Evolutionary conservation across 1,140 invertebrate species (phyloP), one percentile per base, ranked within the genome.

Genomic region (Eueides isabella): DNA sequence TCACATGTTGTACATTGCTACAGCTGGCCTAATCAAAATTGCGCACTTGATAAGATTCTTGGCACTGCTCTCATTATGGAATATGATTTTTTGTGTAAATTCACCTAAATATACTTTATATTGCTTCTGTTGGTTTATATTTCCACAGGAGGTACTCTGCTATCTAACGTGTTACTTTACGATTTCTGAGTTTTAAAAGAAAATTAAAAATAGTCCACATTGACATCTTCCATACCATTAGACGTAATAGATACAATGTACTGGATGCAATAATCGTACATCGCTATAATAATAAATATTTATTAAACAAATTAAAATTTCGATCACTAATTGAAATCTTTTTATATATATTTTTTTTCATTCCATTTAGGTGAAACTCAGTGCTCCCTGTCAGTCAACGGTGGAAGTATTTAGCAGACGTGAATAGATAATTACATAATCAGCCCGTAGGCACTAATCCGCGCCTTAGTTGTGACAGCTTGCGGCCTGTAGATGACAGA

Each of bases 1-100:
- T 87, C 84, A 84, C 82, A 80, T 76, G 82, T 71, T 67, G 35
- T 67, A 73, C 72, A 67, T 67, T 64, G 74, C 73, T 79, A 72
- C 67, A 66, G 70, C 69, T 71, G 69, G 71, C 74, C 71, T 75
- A 78, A 80, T 78, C 73, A 75, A 78, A 77, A 78, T 71, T 74
- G 71, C 67, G 65, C 48, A 67, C 68, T 79, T 74, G 68, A 79
- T 76, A 79, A 79, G 64, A 44, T 72, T 71, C 64, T 63, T 72
- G 71, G 71, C 63, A 66, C 29, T 9, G 44, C 30, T 33, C 61
- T 63, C 33, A 29, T 38, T 38, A 35, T 62, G 61, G n/a, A 70
- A 63, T 61, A 69, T 62, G 14, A 30, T 7, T 48, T 28, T 70
- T 62, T 70, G 28, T 29, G 14, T 61, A 23, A 61, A 28, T 61